A percentile compares a stretch with the other conserved stretches of the same genome.
Conservation (phyloP, 2,113 vertebrate species). For the Origma solitaria region DNA sequence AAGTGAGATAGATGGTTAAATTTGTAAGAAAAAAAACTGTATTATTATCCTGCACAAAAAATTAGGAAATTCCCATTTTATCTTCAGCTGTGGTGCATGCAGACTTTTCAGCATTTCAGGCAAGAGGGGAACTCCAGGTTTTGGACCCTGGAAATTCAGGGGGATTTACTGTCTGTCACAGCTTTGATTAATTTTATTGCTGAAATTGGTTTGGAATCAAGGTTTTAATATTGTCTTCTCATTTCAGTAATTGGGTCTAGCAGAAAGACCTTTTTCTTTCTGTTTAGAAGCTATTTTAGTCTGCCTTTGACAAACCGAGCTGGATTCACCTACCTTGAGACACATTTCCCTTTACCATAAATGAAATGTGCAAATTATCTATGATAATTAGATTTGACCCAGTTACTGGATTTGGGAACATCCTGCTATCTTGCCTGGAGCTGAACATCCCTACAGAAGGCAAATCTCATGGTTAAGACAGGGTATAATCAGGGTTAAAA, state of each 20-base stretch:
- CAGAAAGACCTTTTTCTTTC: not conserved
- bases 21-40: not conserved
- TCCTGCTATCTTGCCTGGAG: constrained; percentile 40
- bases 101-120: not conserved
- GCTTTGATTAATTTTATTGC: not conserved
- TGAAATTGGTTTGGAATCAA: not conserved
- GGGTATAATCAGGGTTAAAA: constrained; percentile 48
- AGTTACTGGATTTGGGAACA: constrained; percentile 52
- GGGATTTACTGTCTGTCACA: not conserved
- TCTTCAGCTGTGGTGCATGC: not conserved
- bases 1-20: not conserved
- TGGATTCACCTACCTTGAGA: constrained; percentile 41
- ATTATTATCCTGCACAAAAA: not conserved
- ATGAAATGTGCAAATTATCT: constrained; percentile 48
- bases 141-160: not conserved
- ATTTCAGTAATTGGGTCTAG: not conserved
- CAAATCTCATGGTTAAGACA: not conserved
- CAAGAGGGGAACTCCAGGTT: not conserved
- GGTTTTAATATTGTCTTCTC: not conserved
- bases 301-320: not conserved
- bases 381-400: constrained; percentile 63
- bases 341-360: constrained; percentile 9
- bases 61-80: not conserved
- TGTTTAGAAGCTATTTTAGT: constrained; percentile 1
- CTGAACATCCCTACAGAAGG: constrained; percentile 30